phyloP scores from a whole-genome alignment of 2,888 invertebrate species.

The Lycocerus yunnanus region DNA sequence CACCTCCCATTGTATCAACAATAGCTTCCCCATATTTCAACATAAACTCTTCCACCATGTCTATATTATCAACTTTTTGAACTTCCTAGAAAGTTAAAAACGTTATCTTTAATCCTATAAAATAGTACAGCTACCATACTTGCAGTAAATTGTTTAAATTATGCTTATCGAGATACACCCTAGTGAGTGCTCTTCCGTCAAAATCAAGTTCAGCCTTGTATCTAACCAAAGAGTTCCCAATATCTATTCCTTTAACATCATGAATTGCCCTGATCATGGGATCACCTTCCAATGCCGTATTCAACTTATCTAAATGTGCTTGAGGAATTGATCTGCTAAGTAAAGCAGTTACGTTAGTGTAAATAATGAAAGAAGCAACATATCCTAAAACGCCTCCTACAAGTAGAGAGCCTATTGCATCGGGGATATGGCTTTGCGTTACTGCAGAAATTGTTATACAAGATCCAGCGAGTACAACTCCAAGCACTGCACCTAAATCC shows the following conservation, averaged over 20 bases:
- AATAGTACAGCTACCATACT: constrained; percentile 56
- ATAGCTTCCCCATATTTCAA: constrained; percentile 96
- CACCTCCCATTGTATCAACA: constrained; percentile 97
- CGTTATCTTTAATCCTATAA: neutral
- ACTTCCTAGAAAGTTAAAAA: constrained; percentile 71
- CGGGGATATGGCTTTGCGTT: constrained; percentile 79
- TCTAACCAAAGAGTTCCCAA: constrained; percentile 91
- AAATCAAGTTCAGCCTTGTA: constrained; percentile 99
- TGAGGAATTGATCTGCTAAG: constrained; percentile 94
- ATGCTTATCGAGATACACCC: constrained; percentile 91
- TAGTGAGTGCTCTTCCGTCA: constrained; percentile 92
- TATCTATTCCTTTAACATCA: constrained; percentile 98
- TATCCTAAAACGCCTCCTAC: constrained; percentile 81
- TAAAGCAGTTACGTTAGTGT: constrained; percentile 92
- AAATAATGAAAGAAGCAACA: constrained; percentile 94
- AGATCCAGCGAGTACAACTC: constrained; percentile 79
- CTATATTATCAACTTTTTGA: constrained; percentile 79
- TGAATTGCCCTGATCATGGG: constrained; percentile 94
- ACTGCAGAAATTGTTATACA: constrained; percentile 87
- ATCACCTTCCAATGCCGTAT: constrained; percentile 88
- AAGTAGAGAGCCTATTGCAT: constrained; percentile 86
- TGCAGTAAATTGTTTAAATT: constrained; percentile 79
- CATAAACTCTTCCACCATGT: constrained; percentile 90
- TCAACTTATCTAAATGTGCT: constrained; percentile 84
- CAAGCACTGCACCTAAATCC: constrained; percentile 93